Percentiles rank a stretch among this genome's conserved stretches.
These are phyloP conservation scores for Drosophila baimaii DNA, from an alignment of 1,140 invertebrate species.

Conservation along the genomic window DNA sequence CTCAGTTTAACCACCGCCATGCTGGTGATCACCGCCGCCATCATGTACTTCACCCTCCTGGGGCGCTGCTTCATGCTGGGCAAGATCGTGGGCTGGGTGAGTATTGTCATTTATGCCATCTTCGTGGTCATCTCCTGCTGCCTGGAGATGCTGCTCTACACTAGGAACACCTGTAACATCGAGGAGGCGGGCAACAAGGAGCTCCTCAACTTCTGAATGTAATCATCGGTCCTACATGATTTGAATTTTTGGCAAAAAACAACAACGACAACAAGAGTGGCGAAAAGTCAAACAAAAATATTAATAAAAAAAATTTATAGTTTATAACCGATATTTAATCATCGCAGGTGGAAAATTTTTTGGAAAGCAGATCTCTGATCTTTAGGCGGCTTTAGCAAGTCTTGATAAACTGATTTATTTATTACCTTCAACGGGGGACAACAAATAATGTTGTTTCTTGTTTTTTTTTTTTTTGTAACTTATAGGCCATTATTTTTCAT, in stretches of 20 bases:
- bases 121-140: slow-evolving; percentile 90
- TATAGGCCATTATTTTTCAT: slow-evolving; percentile 2
- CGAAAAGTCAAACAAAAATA: no score
- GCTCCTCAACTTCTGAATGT: no score
- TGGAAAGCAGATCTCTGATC: background rate
- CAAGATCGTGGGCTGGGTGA: slow-evolving; percentile 89
- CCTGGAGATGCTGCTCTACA: slow-evolving; percentile 91
- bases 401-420: slow-evolving; percentile 13
- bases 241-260: no score
- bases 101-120: slow-evolving; percentile 89
- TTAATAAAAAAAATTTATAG: background rate
- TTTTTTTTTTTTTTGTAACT: background rate
- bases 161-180: slow-evolving; percentile 87
- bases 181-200: no score
- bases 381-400: background rate
- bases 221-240: no score
- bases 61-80: slow-evolving; percentile 85
- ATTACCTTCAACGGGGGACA: background rate
- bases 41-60: slow-evolving; percentile 87
- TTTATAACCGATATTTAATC: slow-evolving; percentile 4
- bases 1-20: slow-evolving; percentile 91
- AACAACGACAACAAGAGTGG: no score
- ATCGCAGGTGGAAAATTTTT: background rate
- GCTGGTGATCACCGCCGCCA: slow-evolving; percentile 88
- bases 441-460: no score